Evolutionary conservation across 2,113 vertebrate species (phyloP), one percentile per base, ranked within the genome.

Genomic region (Macheiramphus alcinus): DNA sequence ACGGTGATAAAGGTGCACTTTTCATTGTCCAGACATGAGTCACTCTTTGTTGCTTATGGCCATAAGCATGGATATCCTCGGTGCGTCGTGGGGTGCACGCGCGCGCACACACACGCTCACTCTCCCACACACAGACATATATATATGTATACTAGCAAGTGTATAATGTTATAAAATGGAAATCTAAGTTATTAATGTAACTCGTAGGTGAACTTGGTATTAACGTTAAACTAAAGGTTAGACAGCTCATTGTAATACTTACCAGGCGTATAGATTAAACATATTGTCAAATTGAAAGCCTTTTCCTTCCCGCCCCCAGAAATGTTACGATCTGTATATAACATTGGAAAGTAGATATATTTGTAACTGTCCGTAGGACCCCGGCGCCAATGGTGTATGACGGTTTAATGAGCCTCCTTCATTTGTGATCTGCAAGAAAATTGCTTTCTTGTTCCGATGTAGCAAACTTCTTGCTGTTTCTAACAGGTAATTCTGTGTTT

Each of bases 171-270:
- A 98, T 98, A 98, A 98, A 98, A 98, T 97, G 98, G 97, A 98
- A 98, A 98, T 98, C 98, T 98, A 99, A 99, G 98, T 99, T 99
- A 99, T 99, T 99, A 98, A 98, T 98, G 98, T 98, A 99, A 98
- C 97, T 88, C 93, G 98, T 99, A 99, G 98, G 96, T 98, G 98
- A 98, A 96, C 96, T 98, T 93, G 97, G 95, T 98, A 98, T 98
- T 98, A 98, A 98, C 97, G 97, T 98, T 97, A 97, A 98, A 97
- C 97, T 96, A 96, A 97, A 98, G 97, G 96, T 97, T 97, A 96
- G 95, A 52, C 95, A 91, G 93, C 93, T 59, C 97, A 96, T 97
- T 97, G 98, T 97, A 93, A 96, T 87, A 97, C 96, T 97, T 96
- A 95, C 93, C 97, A 97, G 97, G 97, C 98, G 98, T 97, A 98